Percentiles rank a stretch among this genome's conserved stretches.
Conservation (phyloP, 2,888 invertebrate genomes). For the Diploptera punctata region DNA sequence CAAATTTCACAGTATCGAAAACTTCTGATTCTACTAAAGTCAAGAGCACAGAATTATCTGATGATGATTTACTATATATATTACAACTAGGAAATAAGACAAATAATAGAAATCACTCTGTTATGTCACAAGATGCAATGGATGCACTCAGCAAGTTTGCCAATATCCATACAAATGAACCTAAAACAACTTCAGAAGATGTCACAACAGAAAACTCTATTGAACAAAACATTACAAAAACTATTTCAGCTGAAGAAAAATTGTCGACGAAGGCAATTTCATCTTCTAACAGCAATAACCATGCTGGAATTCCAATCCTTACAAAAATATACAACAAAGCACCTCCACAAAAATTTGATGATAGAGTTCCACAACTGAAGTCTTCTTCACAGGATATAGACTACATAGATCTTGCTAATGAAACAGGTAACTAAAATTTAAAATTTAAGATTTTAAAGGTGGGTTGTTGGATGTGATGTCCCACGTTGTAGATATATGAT, state of each 20-base stretch:
- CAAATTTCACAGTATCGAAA: slow-evolving; percentile 6
- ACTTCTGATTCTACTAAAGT: background rate
- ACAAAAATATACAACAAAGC: slow-evolving; percentile 70
- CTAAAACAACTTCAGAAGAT: background rate
- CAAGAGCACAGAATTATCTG: background rate
- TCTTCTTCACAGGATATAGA: background rate
- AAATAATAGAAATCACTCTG: slow-evolving; percentile 2
- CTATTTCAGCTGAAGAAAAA: slow-evolving; percentile 6
- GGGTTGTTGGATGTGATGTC: no score
- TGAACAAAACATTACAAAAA: slow-evolving; percentile 4
- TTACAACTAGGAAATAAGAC: background rate
- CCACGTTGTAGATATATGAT: no score
- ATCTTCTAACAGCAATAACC: slow-evolving; percentile 54
- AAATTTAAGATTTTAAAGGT: no score
- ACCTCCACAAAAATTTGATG: slow-evolving; percentile 9
- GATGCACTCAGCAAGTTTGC: slow-evolving; percentile 37
- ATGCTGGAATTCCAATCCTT: slow-evolving; percentile 69
- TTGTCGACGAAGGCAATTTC: background rate
- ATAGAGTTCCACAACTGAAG: background rate
- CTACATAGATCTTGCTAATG: slow-evolving; percentile 18
- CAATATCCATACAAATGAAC: slow-evolving; percentile 28
- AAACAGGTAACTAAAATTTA: no score
- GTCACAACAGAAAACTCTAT: background rate
- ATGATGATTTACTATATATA: slow-evolving; percentile 4
- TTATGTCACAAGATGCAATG: slow-evolving; percentile 23